Evolutionary conservation across 2,797 vertebrate genomes (phyloP).

Genomic region (Buceros bicornis): DNA sequence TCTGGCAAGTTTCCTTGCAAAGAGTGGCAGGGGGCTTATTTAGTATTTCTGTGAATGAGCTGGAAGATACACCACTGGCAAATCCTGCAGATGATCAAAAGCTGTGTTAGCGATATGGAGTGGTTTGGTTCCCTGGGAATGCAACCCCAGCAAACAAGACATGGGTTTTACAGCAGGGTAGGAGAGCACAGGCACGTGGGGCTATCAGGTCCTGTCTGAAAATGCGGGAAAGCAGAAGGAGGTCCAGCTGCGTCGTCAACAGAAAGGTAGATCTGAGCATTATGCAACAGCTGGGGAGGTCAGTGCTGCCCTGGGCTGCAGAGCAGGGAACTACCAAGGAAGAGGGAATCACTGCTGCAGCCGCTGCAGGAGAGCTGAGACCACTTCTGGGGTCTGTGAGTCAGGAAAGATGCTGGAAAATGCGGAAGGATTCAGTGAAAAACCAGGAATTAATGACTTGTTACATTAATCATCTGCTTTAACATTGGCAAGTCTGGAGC

Average conservation of each 20-base stretch:
- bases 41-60: background rate
- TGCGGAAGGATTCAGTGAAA: background rate
- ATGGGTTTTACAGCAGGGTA: background rate
- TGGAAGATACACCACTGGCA: background rate
- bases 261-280: background rate
- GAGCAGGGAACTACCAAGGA: background rate
- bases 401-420: background rate
- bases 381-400: background rate
- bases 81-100: background rate
- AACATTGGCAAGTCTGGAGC: background rate
- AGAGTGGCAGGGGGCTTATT: background rate
- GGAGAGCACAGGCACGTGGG: rapidly evolving
- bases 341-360: background rate
- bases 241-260: background rate
- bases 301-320: background rate
- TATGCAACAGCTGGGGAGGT: rapidly evolving
- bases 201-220: background rate
- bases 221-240: background rate
- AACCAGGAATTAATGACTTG: background rate
- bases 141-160: background rate
- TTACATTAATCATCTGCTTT: background rate
- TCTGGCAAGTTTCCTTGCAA: background rate
- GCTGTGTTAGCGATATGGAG: background rate
- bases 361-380: rapidly evolving
- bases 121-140: background rate